Conservation (phyloP, 1,140 invertebrate species). For the Galendromus occidentalis region DNA sequence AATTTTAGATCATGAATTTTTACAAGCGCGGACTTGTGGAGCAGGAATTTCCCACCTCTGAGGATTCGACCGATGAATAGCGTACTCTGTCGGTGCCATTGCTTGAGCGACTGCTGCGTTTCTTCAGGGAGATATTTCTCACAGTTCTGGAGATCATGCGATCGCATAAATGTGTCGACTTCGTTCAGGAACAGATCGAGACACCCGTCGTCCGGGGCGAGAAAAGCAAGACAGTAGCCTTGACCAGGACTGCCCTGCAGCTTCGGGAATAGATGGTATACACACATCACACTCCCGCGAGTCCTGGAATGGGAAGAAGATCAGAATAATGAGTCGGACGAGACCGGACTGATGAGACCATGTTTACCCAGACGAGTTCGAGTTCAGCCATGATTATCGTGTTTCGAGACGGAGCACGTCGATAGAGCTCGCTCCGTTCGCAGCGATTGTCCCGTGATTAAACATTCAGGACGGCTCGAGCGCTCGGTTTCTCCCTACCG, state of each 20-base stretch:
- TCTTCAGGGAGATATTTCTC: conserved; percentile 5
- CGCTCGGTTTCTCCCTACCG: too few relatives aligned
- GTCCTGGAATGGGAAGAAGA: neutral
- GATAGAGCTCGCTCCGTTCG: too few relatives aligned
- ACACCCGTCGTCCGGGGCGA: neutral
- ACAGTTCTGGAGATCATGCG: neutral
- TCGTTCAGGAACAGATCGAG: conserved; percentile 10
- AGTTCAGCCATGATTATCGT: too few relatives aligned
- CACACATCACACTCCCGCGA: neutral
- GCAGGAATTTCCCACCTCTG: neutral
- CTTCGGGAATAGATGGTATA: conserved; percentile 2
- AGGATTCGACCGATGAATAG: neutral
- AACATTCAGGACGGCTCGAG: too few relatives aligned
- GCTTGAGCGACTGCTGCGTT: neutral
- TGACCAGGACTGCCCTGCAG: neutral
- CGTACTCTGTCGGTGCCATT: neutral
- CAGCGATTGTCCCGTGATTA: too few relatives aligned
- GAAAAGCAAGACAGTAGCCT: neutral
- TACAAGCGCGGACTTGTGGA: too few relatives aligned
- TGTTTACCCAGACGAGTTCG: too few relatives aligned
- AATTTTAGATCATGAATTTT: too few relatives aligned
- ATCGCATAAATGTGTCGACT: conserved; percentile 3
- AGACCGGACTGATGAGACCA: neutral
- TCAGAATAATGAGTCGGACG: neutral
- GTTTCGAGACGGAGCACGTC: too few relatives aligned